Percentiles rank a stretch among this genome's conserved stretches.
phyloP scores from a whole-genome alignment of 2,113 vertebrate genomes.

The Leptocoma aspasia region DNA sequence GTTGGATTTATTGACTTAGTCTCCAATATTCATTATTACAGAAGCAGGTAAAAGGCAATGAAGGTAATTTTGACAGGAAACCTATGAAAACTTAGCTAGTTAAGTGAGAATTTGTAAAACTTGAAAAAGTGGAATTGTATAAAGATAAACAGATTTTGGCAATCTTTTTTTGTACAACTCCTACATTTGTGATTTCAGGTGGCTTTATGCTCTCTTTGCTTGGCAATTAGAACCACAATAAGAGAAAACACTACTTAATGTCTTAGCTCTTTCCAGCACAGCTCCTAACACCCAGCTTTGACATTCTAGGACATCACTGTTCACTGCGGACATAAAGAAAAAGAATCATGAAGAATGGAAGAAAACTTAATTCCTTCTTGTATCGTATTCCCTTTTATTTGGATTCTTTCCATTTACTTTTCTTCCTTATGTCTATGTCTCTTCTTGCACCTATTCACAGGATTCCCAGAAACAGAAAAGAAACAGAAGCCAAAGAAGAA shows the following conservation, averaged over 20 bases:
- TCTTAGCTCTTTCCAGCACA: neutral
- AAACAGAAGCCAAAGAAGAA: neutral
- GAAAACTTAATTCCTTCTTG: neutral
- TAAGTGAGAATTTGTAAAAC: neutral
- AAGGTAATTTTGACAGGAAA: neutral
- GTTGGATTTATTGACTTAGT: neutral
- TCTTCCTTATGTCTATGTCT: neutral
- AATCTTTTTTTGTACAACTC: neutral
- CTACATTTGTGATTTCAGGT: neutral
- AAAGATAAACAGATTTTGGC: neutral
- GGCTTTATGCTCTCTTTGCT: neutral
- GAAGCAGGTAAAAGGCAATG: neutral
- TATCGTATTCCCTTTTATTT: neutral
- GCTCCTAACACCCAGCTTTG: neutral
- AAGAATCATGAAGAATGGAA: neutral
- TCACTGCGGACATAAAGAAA: neutral
- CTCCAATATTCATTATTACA: neutral
- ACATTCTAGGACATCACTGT: neutral
- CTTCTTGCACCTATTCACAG: neutral
- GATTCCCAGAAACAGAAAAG: neutral
- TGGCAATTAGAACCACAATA: neutral
- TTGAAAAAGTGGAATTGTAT: rapidly evolving
- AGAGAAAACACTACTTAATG: neutral
- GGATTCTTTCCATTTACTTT: neutral
- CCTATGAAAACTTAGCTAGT: neutral